phyloP scores from a whole-genome alignment of 2,888 invertebrate genomes.

The Glaucopsyche alexis region DNA sequence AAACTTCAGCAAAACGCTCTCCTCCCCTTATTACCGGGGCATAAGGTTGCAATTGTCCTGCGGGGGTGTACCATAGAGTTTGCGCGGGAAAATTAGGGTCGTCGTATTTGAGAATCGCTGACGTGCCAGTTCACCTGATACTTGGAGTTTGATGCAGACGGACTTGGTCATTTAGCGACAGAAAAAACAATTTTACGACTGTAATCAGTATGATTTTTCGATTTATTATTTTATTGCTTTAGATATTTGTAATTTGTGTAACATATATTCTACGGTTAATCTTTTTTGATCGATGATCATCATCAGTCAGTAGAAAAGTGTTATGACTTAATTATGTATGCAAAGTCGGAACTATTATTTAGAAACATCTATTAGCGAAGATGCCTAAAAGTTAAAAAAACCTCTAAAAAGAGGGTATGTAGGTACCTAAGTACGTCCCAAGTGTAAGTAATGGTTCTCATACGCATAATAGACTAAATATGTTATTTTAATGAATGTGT shows the following conservation, averaged over 20 bases:
- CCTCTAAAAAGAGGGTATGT: no score
- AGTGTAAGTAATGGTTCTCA: no score
- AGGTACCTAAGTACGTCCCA: no score
- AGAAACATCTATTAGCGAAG: no score
- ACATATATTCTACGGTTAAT: neutral
- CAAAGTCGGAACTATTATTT: no score
- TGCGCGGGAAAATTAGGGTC: conserved; percentile 65
- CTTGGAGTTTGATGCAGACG: conserved; percentile 32
- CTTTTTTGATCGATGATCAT: neutral
- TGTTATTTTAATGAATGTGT: no score
- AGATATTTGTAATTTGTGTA: neutral
- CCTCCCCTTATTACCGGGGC: neutral
- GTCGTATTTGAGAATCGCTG: conserved; percentile 66
- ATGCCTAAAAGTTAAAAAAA: no score
- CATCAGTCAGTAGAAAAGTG: neutral
- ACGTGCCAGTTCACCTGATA: conserved; percentile 74
- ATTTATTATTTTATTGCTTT: conserved; percentile 1
- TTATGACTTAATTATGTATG: no score
- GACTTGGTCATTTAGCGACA: neutral
- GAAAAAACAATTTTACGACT: conserved; percentile 7
- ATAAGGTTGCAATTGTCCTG: conserved; percentile 31
- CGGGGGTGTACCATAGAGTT: conserved; percentile 35
- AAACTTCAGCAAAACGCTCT: conserved; percentile 15
- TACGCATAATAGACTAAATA: no score
- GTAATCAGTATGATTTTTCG: conserved; percentile 15